Percentiles rank a stretch among this genome's conserved stretches.
Evolutionary conservation across 1,140 invertebrate species (phyloP).

Genomic region (Ericerus pela): DNA sequence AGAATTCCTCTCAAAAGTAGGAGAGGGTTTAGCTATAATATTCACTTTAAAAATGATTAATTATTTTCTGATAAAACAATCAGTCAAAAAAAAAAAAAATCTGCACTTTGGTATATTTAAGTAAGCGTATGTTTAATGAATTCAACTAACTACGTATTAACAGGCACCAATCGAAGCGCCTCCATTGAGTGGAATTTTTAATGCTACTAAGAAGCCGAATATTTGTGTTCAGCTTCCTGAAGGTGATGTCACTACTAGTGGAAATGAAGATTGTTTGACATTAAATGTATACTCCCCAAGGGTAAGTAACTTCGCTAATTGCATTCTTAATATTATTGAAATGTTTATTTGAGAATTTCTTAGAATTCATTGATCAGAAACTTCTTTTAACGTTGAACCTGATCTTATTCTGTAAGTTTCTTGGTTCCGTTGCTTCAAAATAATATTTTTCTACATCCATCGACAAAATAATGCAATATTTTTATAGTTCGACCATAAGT

Average conservation of each 20-base stretch:
- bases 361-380: background rate
- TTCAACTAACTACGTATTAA: too few relatives aligned
- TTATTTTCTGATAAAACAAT: too few relatives aligned
- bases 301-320: background rate
- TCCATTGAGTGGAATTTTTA: slow-evolving; percentile 12
- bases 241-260: background rate
- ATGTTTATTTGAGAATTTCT: background rate
- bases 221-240: background rate
- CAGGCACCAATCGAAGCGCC: slow-evolving; percentile 1
- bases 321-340: too few relatives aligned
- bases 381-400: background rate
- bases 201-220: background rate
- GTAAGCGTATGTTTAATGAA: too few relatives aligned
- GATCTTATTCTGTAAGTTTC: background rate
- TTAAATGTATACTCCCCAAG: slow-evolving; percentile 17
- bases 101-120: too few relatives aligned
- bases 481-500: too few relatives aligned
- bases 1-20: too few relatives aligned
- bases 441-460: background rate
- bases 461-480: too few relatives aligned
- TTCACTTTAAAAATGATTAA: too few relatives aligned
- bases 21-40: too few relatives aligned
- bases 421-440: too few relatives aligned
- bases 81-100: too few relatives aligned
- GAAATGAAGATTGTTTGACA: slow-evolving; percentile 18